phyloP scores from a whole-genome alignment of 2,797 vertebrate genomes.

The Microctenopoma lineatum region DNA sequence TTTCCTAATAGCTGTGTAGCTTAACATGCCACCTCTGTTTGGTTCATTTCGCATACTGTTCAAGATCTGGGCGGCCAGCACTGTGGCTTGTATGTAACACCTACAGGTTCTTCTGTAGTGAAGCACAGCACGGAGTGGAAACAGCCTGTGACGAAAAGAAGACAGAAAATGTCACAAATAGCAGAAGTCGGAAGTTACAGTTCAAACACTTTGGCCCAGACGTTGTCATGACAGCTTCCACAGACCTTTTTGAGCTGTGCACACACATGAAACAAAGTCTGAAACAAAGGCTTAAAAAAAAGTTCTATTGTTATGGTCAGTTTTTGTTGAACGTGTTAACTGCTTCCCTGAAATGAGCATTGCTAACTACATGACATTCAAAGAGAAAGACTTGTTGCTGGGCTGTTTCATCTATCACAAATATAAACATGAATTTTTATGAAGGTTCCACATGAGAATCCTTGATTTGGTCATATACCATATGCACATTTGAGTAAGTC shows the following conservation, averaged over 20 bases:
- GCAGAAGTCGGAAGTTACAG: slow-evolving; percentile 60
- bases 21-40: neutral
- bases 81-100: slow-evolving; percentile 22
- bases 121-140: slow-evolving; percentile 53
- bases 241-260: slow-evolving; percentile 15
- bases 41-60: slow-evolving; percentile 7
- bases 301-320: no score
- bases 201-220: slow-evolving; percentile 28
- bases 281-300: neutral
- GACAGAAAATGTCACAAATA: slow-evolving; percentile 69
- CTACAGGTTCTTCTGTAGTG: slow-evolving; percentile 33
- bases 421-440: slow-evolving; percentile 17
- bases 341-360: neutral
- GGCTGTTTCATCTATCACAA: neutral
- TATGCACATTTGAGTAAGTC: slow-evolving; percentile 6
- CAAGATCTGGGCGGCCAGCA: neutral
- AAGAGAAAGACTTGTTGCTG: neutral
- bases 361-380: neutral
- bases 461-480: slow-evolving; percentile 3
- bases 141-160: slow-evolving; percentile 56
- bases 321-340: neutral
- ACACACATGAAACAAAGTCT: neutral
- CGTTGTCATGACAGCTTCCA: slow-evolving; percentile 42
- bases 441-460: slow-evolving; percentile 8
- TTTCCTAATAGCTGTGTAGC: slow-evolving; percentile 1